These are phyloP conservation scores for Bilobella aurantiaca DNA, from an alignment of 1,140 invertebrate genomes.

Conservation along the genomic window DNA sequence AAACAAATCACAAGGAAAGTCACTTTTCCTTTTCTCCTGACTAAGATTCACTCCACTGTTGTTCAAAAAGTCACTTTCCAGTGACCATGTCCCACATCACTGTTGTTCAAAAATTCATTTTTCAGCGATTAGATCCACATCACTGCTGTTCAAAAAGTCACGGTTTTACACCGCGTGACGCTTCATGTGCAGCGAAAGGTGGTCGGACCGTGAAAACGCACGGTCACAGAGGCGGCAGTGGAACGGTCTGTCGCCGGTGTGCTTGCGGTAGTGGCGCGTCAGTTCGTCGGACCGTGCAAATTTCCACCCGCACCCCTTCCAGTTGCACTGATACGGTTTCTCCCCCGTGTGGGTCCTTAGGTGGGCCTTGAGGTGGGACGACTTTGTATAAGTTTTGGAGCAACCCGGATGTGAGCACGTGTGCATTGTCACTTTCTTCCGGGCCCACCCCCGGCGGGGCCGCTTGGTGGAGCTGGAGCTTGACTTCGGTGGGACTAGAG, in stretches of 20 bases:
- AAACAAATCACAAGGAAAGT: no score
- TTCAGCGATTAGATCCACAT: no score
- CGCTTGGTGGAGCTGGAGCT: slow-evolving; percentile 28
- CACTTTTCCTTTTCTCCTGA: no score
- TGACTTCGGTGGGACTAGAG: slow-evolving; percentile 33
- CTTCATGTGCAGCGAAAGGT: slow-evolving; percentile 56
- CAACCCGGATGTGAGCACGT: slow-evolving; percentile 53
- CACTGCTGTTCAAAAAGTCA: no score
- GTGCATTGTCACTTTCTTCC: slow-evolving; percentile 49
- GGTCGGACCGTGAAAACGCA: slow-evolving; percentile 53
- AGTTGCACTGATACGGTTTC: slow-evolving; percentile 57
- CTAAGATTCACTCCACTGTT: no score
- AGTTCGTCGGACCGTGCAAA: slow-evolving; percentile 59
- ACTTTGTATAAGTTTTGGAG: slow-evolving; percentile 56
- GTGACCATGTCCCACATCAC: no score
- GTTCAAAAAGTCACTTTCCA: no score
- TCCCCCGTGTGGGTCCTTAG: slow-evolving; percentile 57
- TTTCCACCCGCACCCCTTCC: slow-evolving; percentile 60
- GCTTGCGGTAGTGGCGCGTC: slow-evolving; percentile 51
- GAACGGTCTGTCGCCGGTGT: slow-evolving; percentile 50
- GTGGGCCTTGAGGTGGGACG: slow-evolving; percentile 60
- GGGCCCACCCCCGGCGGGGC: slow-evolving; percentile 44
- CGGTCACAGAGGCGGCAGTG: slow-evolving; percentile 50
- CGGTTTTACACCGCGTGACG: slow-evolving; percentile 42
- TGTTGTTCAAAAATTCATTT: no score